Base-by-base conservation (phyloP, 2,888 invertebrate species). In the Macaria liturata region DNA sequence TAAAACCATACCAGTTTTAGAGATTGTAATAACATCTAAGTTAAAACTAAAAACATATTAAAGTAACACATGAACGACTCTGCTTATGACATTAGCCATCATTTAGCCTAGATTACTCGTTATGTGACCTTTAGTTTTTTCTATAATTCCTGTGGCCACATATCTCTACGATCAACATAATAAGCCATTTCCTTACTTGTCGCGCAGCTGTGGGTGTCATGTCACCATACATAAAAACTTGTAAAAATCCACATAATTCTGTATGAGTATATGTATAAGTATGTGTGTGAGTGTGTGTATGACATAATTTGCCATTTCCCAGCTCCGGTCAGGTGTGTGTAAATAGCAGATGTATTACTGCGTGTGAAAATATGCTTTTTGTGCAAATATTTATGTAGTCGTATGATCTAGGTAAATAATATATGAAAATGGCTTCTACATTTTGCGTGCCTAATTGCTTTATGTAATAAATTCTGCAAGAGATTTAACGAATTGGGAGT, bases 271-370 rank as follows among this genome's bases (percentile, higher is more conserved):
- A 20, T 20, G 20, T 20, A 20, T 20, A 6, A 37, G 34, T 7
- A 9, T 8, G 9, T 53, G 52, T 46, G n/a, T 59, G 43, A 51
- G 39, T 46, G 52, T 57, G 20, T 54, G 37, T 51, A 47, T 59
- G 54, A 61, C 57, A 52, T 58, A 52, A 58, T 52, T 50, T 6
- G 9, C 32, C 32, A 45, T 52, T 46, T 39, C 42, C 37, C 46
- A 58, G 44, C 47, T 56, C 59, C 59, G 51, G 54, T 31, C 62
- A 59, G 59, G 60, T 56, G 63, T 48, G 59, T 46, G 54, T 32
- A 59, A 59, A 54, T 57, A 45, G 30, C 31, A 44, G 32, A 32
- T 37, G 39, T 32, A 34, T 52, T 45, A 60, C 3, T 46, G 53
- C 58, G 63, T 60, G 58, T 48, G 60, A 63, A 63, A 49, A 48